A percentile compares a stretch with the other conserved stretches of the same genome.
phyloP scores from a whole-genome alignment of 2,113 vertebrate genomes.

The Electrona antarctica region DNA sequence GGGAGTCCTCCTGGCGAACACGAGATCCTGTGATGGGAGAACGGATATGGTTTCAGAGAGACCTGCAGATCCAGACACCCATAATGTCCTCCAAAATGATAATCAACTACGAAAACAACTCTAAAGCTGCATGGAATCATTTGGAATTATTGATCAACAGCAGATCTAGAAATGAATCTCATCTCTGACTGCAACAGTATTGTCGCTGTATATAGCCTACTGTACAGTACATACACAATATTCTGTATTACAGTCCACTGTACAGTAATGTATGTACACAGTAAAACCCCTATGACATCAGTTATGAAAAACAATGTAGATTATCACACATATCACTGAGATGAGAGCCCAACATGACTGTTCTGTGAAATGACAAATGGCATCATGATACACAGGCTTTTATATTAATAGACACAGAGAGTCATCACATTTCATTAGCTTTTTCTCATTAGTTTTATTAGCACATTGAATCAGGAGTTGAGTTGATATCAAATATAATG shows the following conservation, averaged over 20 bases:
- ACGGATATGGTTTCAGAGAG: not conserved
- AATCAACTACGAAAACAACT: too few species aligned
- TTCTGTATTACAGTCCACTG: too few species aligned
- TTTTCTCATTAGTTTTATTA: slow-evolving; percentile 68
- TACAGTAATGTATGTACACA: not conserved
- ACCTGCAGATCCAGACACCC: too few species aligned
- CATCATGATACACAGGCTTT: slow-evolving; percentile 73
- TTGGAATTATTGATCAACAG: too few species aligned
- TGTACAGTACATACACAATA: too few species aligned
- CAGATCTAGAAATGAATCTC: too few species aligned
- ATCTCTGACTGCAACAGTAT: too few species aligned
- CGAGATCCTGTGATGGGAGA: slow-evolving; percentile 84
- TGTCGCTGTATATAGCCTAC: too few species aligned
- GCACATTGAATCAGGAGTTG: slow-evolving; percentile 70
- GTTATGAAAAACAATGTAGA: slow-evolving; percentile 10
- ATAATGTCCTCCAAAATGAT: too few species aligned
- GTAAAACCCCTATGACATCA: not conserved
- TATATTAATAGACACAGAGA: slow-evolving; percentile 83
- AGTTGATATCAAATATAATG: slow-evolving; percentile 57
- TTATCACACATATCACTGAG: slow-evolving; percentile 34
- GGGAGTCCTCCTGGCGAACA: slow-evolving; percentile 93
- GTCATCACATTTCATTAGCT: slow-evolving; percentile 82
- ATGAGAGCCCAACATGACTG: slow-evolving; percentile 44
- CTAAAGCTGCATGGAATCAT: too few species aligned
- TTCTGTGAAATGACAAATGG: slow-evolving; percentile 23